Conservation (phyloP, 2,888 invertebrate species). For the Eurytoma adleriae region DNA sequence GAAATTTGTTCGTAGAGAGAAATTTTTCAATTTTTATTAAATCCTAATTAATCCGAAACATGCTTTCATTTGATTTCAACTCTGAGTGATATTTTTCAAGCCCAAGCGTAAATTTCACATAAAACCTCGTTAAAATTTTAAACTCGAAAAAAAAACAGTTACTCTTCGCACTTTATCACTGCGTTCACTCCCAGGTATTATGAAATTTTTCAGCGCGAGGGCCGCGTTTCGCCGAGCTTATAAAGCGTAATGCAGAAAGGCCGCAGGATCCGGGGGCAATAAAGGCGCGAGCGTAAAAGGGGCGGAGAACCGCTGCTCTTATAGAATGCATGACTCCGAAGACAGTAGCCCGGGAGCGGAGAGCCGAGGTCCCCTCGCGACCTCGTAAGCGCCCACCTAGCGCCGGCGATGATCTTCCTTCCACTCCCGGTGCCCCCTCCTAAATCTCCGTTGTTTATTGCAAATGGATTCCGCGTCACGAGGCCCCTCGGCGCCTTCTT, state of each 20-base stretch:
- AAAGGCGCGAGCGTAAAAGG: constrained; percentile 1
- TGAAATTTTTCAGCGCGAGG: not conserved
- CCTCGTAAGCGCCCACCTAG: constrained; percentile 71
- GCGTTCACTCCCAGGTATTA: not conserved
- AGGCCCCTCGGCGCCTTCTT: constrained; percentile 62
- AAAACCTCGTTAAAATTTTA: no score
- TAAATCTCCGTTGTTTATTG: constrained; percentile 76
- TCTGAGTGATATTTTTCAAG: no score
- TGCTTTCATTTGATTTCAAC: no score
- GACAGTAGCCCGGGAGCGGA: constrained; percentile 62
- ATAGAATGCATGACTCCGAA: constrained; percentile 75
- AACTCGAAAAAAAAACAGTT: no score
- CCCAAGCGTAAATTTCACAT: no score
- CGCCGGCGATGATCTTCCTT: constrained; percentile 65
- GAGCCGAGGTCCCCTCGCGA: constrained; percentile 70
- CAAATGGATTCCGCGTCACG: constrained; percentile 75
- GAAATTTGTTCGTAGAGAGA: no score
- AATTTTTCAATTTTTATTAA: no score
- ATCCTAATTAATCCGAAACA: no score
- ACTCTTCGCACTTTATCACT: no score
- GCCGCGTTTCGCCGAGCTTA: no score
- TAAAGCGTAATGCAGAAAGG: not conserved
- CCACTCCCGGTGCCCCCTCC: constrained; percentile 53
- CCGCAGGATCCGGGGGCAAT: constrained; percentile 18
- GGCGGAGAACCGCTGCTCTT: constrained; percentile 60